Base-by-base conservation (phyloP, 2,888 invertebrate genomes). In the Epistrophe eligans region DNA sequence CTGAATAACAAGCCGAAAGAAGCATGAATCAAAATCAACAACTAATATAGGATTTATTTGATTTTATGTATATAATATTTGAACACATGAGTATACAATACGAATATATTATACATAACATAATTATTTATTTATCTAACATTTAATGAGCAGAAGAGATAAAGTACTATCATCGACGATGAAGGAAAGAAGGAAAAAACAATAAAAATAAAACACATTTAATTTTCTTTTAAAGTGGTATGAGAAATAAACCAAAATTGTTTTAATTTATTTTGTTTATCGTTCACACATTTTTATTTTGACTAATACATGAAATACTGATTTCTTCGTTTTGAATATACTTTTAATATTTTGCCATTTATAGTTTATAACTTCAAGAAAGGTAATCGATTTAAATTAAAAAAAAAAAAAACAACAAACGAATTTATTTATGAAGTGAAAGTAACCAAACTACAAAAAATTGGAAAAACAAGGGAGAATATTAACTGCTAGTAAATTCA, bases 181-280 rank as follows among this genome's bases (percentile, higher is more conserved):
- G 43, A 38, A 62, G 55, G 32, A 57, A 73, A 19, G 17, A 55
- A 35, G 24, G 13, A 57, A 66, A 48, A 24, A 11, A 64, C 17
- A 73, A 58, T 45, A 24, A 72, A 80, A 79, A 88, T 89, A 88
- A 88, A 89, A 89, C 85, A 88, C 88, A 85, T 73, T 84, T 77
- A 45, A 38, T 38, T 58, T 71, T 45, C 2, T 50, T 72, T 72
- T 57, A 48, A 62, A 81, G 67, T 81, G 77, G 58, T 73, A 70
- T 48, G 57, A 55, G 67, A 71, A 73, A 81, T 60, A 85, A 74
- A 74, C 70, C 73, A 77, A 80, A 77, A 73, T 43, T 35, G 55
- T 83, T 81, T 77, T 50, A 73, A 67, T 71, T 60, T 73, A 40
- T 77, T 72, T 70, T 38, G 58, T 62, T 73, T 74, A 57, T 43